A percentile compares a stretch with the other conserved stretches of the same genome.
Conservation (phyloP, 2,888 invertebrate species). For the Dysmachus trigonus region DNA sequence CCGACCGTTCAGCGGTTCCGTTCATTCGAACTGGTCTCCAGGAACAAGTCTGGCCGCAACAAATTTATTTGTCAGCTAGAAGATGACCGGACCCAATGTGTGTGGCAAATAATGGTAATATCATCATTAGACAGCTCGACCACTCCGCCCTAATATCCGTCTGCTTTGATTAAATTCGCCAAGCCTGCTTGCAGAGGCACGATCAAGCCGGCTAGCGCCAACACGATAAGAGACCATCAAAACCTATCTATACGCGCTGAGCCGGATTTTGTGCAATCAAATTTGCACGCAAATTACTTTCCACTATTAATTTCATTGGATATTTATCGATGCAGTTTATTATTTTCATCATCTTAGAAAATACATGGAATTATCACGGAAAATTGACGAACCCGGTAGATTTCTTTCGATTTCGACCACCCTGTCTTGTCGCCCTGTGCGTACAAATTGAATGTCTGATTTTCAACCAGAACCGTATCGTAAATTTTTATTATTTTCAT, state of each 20-base stretch:
- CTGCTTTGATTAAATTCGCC: constrained; percentile 11
- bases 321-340: background rate
- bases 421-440: background rate
- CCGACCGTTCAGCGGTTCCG: background rate
- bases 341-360: background rate
- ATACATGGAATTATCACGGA: background rate
- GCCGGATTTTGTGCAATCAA: background rate
- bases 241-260: background rate
- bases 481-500: background rate
- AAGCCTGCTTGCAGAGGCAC: background rate
- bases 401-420: background rate
- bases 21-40: background rate
- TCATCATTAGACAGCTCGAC: background rate
- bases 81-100: constrained; percentile 1
- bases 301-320: background rate
- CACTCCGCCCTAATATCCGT: background rate
- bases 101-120: background rate
- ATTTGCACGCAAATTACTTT: background rate
- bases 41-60: constrained; percentile 28
- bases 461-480: background rate
- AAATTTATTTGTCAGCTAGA: constrained; percentile 31
- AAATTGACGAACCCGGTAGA: background rate
- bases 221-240: background rate
- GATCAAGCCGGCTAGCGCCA: background rate
- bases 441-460: background rate